Percentiles rank a stretch among this genome's conserved stretches.
Conservation (phyloP, 2,888 invertebrate species). For the Netelia melanura region DNA sequence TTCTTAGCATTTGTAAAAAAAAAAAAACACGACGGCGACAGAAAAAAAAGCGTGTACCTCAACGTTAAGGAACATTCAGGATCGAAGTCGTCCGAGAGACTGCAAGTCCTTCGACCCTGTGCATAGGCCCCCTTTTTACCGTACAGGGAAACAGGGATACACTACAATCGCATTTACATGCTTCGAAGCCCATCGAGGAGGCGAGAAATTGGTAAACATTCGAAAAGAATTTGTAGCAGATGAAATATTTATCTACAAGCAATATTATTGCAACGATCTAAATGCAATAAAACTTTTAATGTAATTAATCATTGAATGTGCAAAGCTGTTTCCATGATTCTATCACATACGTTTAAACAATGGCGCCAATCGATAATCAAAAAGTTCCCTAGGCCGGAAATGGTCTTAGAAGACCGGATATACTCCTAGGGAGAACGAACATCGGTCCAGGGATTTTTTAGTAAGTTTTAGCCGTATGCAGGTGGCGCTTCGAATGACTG, state of each 20-base stretch:
- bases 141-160: constrained; percentile 1
- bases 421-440: no score
- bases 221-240: not conserved
- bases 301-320: not conserved
- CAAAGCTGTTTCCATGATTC: not conserved
- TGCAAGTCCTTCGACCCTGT: constrained; percentile 54
- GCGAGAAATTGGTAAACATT: not conserved
- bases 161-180: not conserved
- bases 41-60: not conserved
- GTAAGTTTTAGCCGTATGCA: no score
- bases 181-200: not conserved
- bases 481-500: not conserved
- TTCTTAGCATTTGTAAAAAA: constrained; percentile 21
- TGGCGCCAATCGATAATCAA: not conserved
- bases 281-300: not conserved
- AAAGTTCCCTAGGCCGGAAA: not conserved
- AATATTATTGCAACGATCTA: not conserved
- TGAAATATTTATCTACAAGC: not conserved
- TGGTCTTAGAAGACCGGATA: no score
- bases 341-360: not conserved
- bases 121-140: constrained; percentile 36
- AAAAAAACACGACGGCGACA: not conserved
- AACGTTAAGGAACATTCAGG: not conserved
- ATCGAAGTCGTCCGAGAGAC: constrained; percentile 17
- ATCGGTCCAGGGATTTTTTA: no score